Base-by-base conservation (phyloP, 2,797 vertebrate genomes). In the Hypotaenidia philippensis region DNA sequence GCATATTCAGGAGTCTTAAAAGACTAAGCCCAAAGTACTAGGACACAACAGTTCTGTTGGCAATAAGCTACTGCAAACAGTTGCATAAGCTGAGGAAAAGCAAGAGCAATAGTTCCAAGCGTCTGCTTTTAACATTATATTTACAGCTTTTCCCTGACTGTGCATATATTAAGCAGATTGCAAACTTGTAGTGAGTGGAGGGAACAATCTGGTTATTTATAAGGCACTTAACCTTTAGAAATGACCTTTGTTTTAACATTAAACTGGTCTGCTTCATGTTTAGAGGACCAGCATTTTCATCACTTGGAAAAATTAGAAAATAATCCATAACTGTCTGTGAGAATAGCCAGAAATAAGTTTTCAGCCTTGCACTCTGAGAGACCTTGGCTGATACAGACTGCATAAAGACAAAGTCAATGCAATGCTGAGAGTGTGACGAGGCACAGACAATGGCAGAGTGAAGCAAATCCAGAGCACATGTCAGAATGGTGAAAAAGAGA, bases 161-260 rank as follows among this genome's bases (percentile, higher is more conserved):
- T 81, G 87, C 94, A 95, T 96, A 89, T 70, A 96, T 93, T 95
- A 95, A 92, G 82, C 82, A 96, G 93, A 95, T 64, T 94, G 91
- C 72, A 80, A 87, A 91, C 75, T 91, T 71, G 61, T 12, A 90
- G 81, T 40, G 68, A 89, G 89, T 81, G 38, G 49, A 95, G 23
- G 76, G 89, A 95, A 89, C 79, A 96, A 90, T 93, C 82, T 94
- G 91, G 47, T 9, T 78, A 83, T 85, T 94, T 76, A 65, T 81
- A 89, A 93, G 71, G 52, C 56, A 92, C 55, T 57, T 78, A 93
- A 91, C 71, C 77, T 92, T 93, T 93, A 79, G 65, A 31, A 94
- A 72, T 41, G 69, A 60, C 82, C 82, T 93, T 90, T 91, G 77
- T 52, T 84, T 88, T 80, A 89, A 80, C 68, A 80, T 76, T 79